A percentile compares a stretch with the other conserved stretches of the same genome.
These are phyloP conservation scores for Horisme vitalbata DNA, from an alignment of 2,888 invertebrate genomes.

Conservation along the genomic window DNA sequence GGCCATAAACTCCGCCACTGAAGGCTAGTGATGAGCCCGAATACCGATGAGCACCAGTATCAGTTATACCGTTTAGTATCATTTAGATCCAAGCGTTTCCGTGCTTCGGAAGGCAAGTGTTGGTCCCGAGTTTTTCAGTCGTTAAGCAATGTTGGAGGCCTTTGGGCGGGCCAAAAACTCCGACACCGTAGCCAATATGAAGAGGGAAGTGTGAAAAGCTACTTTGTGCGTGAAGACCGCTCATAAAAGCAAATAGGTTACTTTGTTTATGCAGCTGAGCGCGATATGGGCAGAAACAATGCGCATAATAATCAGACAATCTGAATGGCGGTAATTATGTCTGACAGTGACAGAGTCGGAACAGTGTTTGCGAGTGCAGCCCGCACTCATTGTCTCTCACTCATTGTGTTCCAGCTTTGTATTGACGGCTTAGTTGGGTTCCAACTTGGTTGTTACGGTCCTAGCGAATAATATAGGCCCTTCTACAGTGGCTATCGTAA, in stretches of 20 bases:
- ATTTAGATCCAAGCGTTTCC: too few relatives aligned
- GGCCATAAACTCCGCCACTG: too few relatives aligned
- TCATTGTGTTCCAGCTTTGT: conserved; percentile 68
- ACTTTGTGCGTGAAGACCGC: conserved; percentile 18
- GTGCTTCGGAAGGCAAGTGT: too few relatives aligned
- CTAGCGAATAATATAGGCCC: too few relatives aligned
- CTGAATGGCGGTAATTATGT: conserved; percentile 77
- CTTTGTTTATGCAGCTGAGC: conserved; percentile 24
- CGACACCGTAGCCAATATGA: too few relatives aligned
- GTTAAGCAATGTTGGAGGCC: too few relatives aligned
- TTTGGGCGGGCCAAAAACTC: too few relatives aligned
- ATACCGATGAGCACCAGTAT: too few relatives aligned
- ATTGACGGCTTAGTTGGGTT: conserved; percentile 48
- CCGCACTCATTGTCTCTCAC: conserved; percentile 64
- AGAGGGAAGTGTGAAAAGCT: not conserved
- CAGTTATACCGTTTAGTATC: too few relatives aligned
- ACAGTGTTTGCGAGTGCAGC: conserved; percentile 62
- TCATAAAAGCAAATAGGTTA: conserved; percentile 24
- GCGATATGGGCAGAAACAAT: conserved; percentile 66
- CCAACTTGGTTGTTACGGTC: conserved; percentile 20
- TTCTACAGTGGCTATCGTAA: too few relatives aligned
- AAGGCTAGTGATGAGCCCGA: too few relatives aligned
- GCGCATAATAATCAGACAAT: conserved; percentile 77
- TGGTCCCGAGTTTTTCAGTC: too few relatives aligned
- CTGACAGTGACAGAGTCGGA: conserved; percentile 73